phyloP scores from a whole-genome alignment of 2,797 vertebrate species.

The Chiloscyllium punctatum region DNA sequence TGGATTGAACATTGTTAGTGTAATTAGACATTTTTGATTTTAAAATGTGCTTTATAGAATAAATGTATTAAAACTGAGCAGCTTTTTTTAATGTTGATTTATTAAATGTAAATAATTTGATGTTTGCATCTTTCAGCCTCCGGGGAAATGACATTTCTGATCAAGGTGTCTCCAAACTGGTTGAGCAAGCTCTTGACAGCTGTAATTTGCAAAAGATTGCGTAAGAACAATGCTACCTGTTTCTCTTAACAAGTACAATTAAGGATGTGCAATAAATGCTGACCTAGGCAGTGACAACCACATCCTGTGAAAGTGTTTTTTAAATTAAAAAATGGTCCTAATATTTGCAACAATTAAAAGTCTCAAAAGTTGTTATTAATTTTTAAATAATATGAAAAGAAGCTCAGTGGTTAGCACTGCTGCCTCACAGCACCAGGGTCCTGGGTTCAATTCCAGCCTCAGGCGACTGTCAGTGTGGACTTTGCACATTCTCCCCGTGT shows the following conservation, averaged over 20 bases:
- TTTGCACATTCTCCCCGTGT: too few species aligned
- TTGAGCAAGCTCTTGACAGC: constrained; percentile 60
- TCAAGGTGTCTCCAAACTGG: constrained; percentile 64
- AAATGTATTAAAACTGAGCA: neutral
- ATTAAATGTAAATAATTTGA: neutral
- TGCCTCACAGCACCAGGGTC: too few species aligned
- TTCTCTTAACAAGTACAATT: too few species aligned
- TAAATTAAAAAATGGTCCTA: neutral
- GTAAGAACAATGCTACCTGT: constrained; percentile 53
- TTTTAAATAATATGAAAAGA: neutral
- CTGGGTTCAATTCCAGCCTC: too few species aligned
- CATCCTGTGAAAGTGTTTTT: too few species aligned
- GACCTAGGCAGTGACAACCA: too few species aligned
- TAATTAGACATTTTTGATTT: neutral
- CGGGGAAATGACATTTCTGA: constrained; percentile 78
- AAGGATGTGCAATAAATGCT: too few species aligned
- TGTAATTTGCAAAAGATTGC: constrained; percentile 72
- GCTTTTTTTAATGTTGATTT: constrained; percentile 1
- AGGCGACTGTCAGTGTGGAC: too few species aligned
- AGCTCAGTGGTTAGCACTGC: too few species aligned
- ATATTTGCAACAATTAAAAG: too few species aligned
- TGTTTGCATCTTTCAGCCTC: constrained; percentile 55
- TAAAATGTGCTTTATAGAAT: neutral
- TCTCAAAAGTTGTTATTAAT: neutral
- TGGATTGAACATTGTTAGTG: neutral